phyloP scores from a whole-genome alignment of 1,140 invertebrate species.

The Apolygus lucorum region DNA sequence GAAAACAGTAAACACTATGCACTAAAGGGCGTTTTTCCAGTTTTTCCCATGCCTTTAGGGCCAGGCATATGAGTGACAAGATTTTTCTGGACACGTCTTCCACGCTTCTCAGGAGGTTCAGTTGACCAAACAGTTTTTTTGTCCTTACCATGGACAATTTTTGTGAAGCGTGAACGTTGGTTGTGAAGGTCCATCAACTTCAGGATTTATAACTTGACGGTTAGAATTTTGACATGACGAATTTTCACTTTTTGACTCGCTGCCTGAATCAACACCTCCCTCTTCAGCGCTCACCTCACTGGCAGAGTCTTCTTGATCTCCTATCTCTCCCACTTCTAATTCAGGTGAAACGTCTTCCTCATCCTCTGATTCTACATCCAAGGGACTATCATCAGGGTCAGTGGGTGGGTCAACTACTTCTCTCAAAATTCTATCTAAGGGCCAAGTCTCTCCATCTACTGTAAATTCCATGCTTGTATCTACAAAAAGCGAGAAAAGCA shows the following conservation, averaged over 20 bases:
- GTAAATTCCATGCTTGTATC: too few species aligned
- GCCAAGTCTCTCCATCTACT: too few species aligned
- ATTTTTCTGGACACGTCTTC: background rate
- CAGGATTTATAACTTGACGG: too few species aligned
- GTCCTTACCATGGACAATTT: background rate
- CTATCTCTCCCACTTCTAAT: background rate
- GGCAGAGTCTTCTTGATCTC: too few species aligned
- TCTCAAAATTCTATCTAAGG: too few species aligned
- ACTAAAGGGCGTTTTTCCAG: background rate
- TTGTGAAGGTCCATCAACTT: background rate
- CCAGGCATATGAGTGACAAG: background rate
- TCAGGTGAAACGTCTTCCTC: slow-evolving; percentile 13
- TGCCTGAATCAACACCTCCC: background rate
- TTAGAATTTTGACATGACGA: too few species aligned
- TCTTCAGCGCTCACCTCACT: too few species aligned
- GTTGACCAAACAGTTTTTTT: background rate
- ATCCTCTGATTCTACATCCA: too few species aligned
- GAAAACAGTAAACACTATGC: background rate
- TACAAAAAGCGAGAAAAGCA: too few species aligned
- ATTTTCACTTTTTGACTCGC: background rate
- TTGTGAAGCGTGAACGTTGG: background rate
- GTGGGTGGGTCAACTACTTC: too few species aligned
- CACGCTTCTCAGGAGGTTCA: background rate
- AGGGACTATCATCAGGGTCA: too few species aligned
- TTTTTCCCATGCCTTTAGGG: background rate